A percentile compares a stretch with the other conserved stretches of the same genome.
Conservation (phyloP, 37 sponge, comb jelly and placozoan species). For the Corticium candelabrum region DNA sequence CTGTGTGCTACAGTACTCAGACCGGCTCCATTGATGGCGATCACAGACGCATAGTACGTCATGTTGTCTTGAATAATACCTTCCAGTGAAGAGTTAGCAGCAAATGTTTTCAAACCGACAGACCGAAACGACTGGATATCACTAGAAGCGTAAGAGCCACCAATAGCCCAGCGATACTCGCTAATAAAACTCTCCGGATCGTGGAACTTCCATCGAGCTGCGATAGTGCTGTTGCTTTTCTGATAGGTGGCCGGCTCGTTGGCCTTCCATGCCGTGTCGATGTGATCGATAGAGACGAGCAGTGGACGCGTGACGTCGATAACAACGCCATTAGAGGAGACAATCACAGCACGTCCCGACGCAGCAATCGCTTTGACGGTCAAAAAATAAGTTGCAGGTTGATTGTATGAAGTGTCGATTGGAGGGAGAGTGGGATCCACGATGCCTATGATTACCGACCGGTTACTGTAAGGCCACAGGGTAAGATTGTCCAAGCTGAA, state of each 20-base stretch:
- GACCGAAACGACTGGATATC: slow-evolving; percentile 34
- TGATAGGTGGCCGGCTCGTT: slow-evolving; percentile 33
- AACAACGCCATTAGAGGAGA: neutral
- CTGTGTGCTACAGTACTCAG: slow-evolving; percentile 25
- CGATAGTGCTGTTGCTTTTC: slow-evolving; percentile 54
- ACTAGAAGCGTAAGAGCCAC: slow-evolving; percentile 14
- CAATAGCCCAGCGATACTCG: slow-evolving; percentile 70
- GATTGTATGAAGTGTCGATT: slow-evolving; percentile 12
- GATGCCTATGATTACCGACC: neutral
- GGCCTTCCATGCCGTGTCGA: slow-evolving; percentile 16
- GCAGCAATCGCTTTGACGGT: slow-evolving; percentile 62
- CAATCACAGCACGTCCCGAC: slow-evolving; percentile 26
- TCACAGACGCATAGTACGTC: slow-evolving; percentile 61
- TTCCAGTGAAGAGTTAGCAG: slow-evolving; percentile 15
- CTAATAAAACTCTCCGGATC: slow-evolving; percentile 64
- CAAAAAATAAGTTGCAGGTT: slow-evolving; percentile 51
- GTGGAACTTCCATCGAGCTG: slow-evolving; percentile 47
- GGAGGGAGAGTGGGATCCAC: neutral
- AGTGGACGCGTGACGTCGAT: slow-evolving; percentile 16
- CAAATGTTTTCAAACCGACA: slow-evolving; percentile 33
- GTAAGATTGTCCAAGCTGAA: slow-evolving; percentile 45
- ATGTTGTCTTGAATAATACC: slow-evolving; percentile 36
- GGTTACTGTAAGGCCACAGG: slow-evolving; percentile 12
- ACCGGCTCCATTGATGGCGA: slow-evolving; percentile 61
- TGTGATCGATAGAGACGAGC: slow-evolving; percentile 16